Evolutionary conservation across 1,140 invertebrate species (phyloP), one percentile per base, ranked within the genome.

Genomic region (Drosophila suzukii): DNA sequence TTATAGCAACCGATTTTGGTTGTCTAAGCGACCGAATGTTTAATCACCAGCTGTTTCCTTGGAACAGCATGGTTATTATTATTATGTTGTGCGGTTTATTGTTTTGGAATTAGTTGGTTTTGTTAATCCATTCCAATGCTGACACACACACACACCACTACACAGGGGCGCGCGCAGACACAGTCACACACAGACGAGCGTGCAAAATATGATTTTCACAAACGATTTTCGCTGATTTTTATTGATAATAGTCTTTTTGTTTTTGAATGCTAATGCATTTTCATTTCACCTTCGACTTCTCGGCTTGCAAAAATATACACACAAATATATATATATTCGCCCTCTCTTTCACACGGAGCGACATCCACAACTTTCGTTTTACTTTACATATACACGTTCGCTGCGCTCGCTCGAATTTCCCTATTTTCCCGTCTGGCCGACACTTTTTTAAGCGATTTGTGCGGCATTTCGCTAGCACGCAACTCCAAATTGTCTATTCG

Each of bases 321-420:
- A 11, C 20, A 20, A 20, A 20, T 46, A 34, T 10, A 10, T 3
- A 74, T 78, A 5, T 27, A 27, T 5, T 27, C 70, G 78, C 75
- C 78, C 51, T 51, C 74, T 58, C 68, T 78, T 71, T 80, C 81
- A 58, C 63, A 38, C 59, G 58, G 58, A 66, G 72, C 54, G 53
- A 75, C 50, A 72, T 39, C 41, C 63, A 70, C 83, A 82, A 86
- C 83, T 89, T 86, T 86, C 83, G 81, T 86, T 88, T 81, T 76
- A 59, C 47, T 88, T 81, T 76, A 59, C 47, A 41, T 43, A 75
- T 58, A 51, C 72, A 75, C 61, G 46, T 63, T 63, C 20, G 46
- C 10, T 63, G 67, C 61, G 46, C 62, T 63, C 20, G 46, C 10
- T 63, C 27, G 27, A 50, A 36, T 63, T 58, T 71, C 51, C 36